Evolutionary conservation across 2,113 vertebrate genomes (phyloP).

Genomic region (Campylomormyrus tamandua): DNA sequence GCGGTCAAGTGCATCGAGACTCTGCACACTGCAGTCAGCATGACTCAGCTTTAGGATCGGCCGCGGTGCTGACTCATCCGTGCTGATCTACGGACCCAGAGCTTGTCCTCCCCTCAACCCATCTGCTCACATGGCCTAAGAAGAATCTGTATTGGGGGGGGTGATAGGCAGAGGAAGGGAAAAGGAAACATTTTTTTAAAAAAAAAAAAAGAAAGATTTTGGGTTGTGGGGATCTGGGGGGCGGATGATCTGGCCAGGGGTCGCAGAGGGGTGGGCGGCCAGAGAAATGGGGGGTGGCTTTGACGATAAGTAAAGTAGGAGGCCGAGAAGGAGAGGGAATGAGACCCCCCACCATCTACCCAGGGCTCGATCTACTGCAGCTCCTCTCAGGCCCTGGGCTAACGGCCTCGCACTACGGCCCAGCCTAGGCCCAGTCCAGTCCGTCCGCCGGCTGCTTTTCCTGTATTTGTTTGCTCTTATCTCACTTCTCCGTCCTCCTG

Average conservation of each 20-base stretch:
- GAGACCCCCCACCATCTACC: not conserved
- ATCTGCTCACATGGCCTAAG: not conserved
- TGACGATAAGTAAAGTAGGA: not conserved
- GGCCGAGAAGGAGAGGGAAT: not conserved
- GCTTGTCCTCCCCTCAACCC: not conserved
- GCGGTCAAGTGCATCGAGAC: not conserved
- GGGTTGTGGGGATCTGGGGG: not conserved
- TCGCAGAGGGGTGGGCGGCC: not conserved
- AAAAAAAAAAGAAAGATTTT: not conserved
- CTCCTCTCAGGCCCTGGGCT: not conserved
- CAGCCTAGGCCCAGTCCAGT: not conserved
- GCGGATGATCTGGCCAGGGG: not conserved
- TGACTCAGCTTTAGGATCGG: conserved; percentile 3
- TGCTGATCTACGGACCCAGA: not conserved
- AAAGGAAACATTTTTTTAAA: not conserved
- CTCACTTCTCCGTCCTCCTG: conserved; percentile 15
- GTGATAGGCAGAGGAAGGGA: not conserved
- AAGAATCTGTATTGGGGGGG: not conserved
- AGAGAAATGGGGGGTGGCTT: not conserved
- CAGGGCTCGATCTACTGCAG: not conserved
- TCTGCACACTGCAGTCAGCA: not conserved
- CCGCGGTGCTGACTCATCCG: not conserved
- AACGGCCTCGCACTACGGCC: not conserved
- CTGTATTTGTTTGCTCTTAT: conserved; percentile 18
- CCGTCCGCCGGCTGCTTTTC: not conserved